A percentile compares a stretch with the other conserved stretches of the same genome.
Conservation (phyloP, 2,113 vertebrate genomes). For the Hippolais icterina region DNA sequence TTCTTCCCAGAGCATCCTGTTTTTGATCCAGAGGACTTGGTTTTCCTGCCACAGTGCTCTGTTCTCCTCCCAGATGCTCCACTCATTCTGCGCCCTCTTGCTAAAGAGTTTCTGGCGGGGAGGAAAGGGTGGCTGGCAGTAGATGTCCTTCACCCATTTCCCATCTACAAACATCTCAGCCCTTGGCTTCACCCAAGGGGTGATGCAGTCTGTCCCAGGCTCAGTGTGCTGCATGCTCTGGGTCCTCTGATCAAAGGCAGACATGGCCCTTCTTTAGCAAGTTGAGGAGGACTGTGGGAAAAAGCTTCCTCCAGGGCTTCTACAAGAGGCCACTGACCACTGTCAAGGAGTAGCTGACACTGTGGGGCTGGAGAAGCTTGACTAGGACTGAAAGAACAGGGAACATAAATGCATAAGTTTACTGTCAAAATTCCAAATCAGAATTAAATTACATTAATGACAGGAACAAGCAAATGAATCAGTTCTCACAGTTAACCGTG, state of each 20-base stretch:
- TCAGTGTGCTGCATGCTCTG: constrained; percentile 1
- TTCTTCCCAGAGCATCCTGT: constrained; percentile 62
- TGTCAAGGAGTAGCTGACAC: not conserved
- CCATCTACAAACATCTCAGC: constrained; percentile 64
- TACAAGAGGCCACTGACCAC: not conserved
- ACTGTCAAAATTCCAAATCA: not conserved
- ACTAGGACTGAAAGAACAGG: not conserved
- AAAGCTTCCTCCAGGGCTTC: not conserved
- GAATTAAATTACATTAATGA: not conserved
- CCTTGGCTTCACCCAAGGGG: constrained; percentile 33
- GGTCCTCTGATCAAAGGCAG: constrained; percentile 10
- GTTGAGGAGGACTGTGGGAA: not conserved
- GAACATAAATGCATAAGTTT: not conserved
- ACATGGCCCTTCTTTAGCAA: not conserved
- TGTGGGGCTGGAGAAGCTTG: not conserved
- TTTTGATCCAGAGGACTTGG: constrained; percentile 47
- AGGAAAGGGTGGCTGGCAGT: constrained; percentile 17
- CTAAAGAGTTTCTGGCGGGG: constrained; percentile 4
- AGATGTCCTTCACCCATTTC: constrained; percentile 61
- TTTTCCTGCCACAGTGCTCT: constrained; percentile 66
- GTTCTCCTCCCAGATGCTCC: constrained; percentile 69
- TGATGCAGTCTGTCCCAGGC: constrained; percentile 22
- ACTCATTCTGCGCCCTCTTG: constrained; percentile 44
- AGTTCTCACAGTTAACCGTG: not conserved
- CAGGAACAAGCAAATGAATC: not conserved